Evolutionary conservation across 2,797 vertebrate species (phyloP), one percentile per base, ranked within the genome.

Genomic region (Poeciliopsis infans): DNA sequence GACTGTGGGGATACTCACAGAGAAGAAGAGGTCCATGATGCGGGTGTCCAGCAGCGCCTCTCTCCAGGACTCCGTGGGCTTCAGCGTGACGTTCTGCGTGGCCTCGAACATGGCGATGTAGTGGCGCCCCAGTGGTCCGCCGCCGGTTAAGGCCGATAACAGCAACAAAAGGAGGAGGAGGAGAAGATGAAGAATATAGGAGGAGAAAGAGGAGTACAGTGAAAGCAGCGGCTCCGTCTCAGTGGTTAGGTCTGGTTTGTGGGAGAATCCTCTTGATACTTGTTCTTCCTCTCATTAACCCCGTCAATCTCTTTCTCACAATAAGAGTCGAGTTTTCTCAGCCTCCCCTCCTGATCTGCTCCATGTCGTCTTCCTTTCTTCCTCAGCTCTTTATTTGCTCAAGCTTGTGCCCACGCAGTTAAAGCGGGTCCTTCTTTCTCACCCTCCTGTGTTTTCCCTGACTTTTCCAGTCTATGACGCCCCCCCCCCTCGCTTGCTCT

Each of bases 61-160:
- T 64, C 98, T 97, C 98, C 98, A 99, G 93, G 96, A 95, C 95
- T 99, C 98, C 8, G 98, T 98, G 71, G 98, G 98, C 95, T 99
- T 99, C 87, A 99, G 95, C 92, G 95, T 97, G 95, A 99, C 97
- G 94, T 99, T 99, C 97, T 99, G 98, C 86, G 97, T 97, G 91
- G 98, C 97, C 96, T 99, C 98, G 76, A 99, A 99, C 98, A 99
- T 98, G 94, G 98, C 98, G 95, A 99, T 99, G 97, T 99, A 99
- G 97, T 99, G 98, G 95, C 98, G 97, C 95, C 98, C 98, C 95
- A 99, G 98, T 99, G 96, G 97, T 94, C 94, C 95, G 88, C 94
- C 89, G 91, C 61, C 93, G 93, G 97, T 98, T 97, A 99, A 99
- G 97, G 97, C 96, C 96, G 97, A 97, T 95, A 96, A 93, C 95